Evolutionary conservation across 1,140 invertebrate genomes (phyloP).

Genomic region (Drosophila kanapiae): DNA sequence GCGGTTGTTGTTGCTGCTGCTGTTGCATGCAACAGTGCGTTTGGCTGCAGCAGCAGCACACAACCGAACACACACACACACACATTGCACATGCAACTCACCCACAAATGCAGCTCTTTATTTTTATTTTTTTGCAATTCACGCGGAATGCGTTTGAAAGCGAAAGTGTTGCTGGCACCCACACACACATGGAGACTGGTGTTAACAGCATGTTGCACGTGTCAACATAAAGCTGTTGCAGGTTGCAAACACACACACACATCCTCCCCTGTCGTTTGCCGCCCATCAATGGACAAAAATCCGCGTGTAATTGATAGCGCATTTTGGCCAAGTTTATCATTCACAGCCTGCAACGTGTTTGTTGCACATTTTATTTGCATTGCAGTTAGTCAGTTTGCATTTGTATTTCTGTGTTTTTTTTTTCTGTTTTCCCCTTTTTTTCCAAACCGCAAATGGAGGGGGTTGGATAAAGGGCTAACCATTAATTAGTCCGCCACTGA

Average conservation of each 20-base stretch:
- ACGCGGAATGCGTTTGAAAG: conserved; percentile 79
- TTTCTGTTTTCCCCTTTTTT: conserved; percentile 16
- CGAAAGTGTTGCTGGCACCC: conserved; percentile 73
- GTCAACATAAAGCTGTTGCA: conserved; percentile 76
- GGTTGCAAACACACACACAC: conserved; percentile 40
- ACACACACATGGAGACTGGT: conserved; percentile 41
- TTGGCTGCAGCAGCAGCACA: conserved; percentile 56
- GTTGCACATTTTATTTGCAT: conserved; percentile 70
- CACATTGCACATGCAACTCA: conserved; percentile 35
- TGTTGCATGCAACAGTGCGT: conserved; percentile 74
- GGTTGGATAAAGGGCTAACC: conserved; percentile 26
- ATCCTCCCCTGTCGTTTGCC: background rate
- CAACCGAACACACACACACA: conserved; percentile 19
- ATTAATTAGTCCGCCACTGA: conserved; percentile 66
- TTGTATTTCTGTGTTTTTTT: conserved; percentile 12
- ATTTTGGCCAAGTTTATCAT: conserved; percentile 75
- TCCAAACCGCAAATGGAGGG: conserved; percentile 9
- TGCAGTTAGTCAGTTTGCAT: conserved; percentile 66
- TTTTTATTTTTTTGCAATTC: conserved; percentile 69
- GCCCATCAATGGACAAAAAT: conserved; percentile 75
- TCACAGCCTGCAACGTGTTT: conserved; percentile 36
- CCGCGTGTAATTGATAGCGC: conserved; percentile 76
- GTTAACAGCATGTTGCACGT: conserved; percentile 82
- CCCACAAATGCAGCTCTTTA: conserved; percentile 53
- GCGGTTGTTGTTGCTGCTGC: conserved; percentile 52